A percentile compares a stretch with the other conserved stretches of the same genome.
Evolutionary conservation across 2,113 vertebrate species (phyloP).

Genomic region (Dipodomys spectabilis): DNA sequence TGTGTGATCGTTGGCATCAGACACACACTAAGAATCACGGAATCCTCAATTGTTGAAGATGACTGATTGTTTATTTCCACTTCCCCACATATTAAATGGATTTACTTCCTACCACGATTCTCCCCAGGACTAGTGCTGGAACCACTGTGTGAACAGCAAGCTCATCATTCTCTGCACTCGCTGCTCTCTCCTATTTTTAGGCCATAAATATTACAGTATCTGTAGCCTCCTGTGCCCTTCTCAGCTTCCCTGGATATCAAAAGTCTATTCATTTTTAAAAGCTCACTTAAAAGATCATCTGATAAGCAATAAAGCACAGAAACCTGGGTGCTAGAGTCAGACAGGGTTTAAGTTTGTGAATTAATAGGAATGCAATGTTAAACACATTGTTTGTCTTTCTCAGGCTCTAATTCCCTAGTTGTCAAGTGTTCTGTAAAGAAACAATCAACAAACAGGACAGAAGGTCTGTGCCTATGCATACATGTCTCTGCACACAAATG

Average conservation of each 20-base stretch:
- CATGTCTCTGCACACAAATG: background rate
- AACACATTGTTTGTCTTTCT: slow-evolving; percentile 9
- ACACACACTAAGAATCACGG: background rate
- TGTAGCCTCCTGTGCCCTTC: background rate
- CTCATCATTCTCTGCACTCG: too few species aligned
- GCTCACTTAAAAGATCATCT: slow-evolving; percentile 28
- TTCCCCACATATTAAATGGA: background rate
- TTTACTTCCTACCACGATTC: background rate
- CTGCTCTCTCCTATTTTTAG: background rate
- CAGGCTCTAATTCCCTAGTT: background rate
- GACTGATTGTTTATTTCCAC: background rate
- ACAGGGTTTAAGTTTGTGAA: background rate
- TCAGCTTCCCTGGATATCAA: background rate
- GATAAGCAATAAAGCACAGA: slow-evolving; percentile 32
- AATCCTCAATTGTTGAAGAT: background rate
- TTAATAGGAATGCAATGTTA: background rate
- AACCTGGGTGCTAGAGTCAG: background rate
- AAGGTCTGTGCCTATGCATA: background rate
- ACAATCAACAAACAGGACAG: too few species aligned
- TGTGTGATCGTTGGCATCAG: background rate
- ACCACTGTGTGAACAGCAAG: background rate
- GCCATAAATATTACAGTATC: background rate
- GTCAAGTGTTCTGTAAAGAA: background rate
- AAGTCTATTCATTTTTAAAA: slow-evolving; percentile 27
- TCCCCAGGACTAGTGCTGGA: background rate